Percentiles rank a stretch among this genome's conserved stretches.
Evolutionary conservation across 1,140 invertebrate species (phyloP).

Genomic region (Anadara kagoshimensis): DNA sequence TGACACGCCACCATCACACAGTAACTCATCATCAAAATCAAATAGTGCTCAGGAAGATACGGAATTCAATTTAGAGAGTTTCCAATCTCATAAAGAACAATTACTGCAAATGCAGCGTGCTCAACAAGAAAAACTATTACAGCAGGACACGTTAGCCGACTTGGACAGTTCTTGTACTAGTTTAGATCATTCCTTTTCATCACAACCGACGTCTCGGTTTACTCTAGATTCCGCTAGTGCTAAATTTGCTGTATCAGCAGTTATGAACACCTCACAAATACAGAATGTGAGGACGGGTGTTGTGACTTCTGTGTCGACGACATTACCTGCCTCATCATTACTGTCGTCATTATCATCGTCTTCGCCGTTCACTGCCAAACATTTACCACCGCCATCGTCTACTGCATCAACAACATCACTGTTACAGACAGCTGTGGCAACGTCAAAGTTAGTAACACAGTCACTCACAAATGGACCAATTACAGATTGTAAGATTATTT

Average conservation of each 20-base stretch:
- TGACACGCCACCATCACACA: conserved; percentile 31
- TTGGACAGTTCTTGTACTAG: conserved; percentile 43
- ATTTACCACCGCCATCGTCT: conserved; percentile 2
- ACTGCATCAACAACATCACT: conserved; percentile 25
- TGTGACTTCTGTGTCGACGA: conserved; percentile 39
- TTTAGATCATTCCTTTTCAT: conserved; percentile 71
- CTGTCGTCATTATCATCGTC: conserved; percentile 19
- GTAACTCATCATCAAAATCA: conserved; percentile 13
- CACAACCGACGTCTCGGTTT: conserved; percentile 70
- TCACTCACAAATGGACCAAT: conserved; percentile 54
- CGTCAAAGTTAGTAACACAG: conserved; percentile 21
- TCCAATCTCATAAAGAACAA: conserved; percentile 72
- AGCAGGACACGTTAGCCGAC: conserved; percentile 54
- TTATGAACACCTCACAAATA: conserved; percentile 66
- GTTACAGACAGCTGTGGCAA: conserved; percentile 16
- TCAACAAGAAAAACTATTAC: conserved; percentile 68
- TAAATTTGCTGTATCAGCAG: conserved; percentile 73
- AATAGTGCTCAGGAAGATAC: conserved; percentile 36
- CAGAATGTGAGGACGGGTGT: conserved; percentile 51
- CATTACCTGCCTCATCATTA: conserved; percentile 30
- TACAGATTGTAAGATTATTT: conserved; percentile 35
- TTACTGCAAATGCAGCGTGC: conserved; percentile 73
- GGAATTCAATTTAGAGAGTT: conserved; percentile 73
- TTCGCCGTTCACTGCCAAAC: conserved; percentile 33
- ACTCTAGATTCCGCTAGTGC: conserved; percentile 73